Conservation (phyloP, 2,113 vertebrate genomes). For the Coracopsis vasa region DNA sequence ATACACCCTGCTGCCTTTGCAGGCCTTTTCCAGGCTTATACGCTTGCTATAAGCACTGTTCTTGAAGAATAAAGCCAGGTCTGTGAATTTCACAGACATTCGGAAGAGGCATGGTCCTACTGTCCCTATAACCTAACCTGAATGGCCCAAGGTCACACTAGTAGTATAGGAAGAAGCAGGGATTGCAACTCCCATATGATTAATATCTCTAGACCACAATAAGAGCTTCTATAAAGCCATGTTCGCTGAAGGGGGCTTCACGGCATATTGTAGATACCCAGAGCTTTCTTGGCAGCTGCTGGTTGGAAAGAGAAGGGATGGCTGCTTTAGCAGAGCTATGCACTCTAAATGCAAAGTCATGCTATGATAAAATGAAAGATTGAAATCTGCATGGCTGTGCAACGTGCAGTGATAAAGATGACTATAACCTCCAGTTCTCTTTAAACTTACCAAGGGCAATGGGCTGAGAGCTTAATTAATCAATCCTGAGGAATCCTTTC, state of each 20-base stretch:
- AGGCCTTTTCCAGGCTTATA: background rate
- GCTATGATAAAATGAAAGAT: conserved; percentile 20
- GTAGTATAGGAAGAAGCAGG: fast-evolving
- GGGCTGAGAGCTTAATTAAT: conserved; percentile 24
- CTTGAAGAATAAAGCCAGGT: background rate
- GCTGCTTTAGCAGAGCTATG: background rate
- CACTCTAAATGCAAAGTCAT: background rate
- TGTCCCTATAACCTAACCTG: background rate
- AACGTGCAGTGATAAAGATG: background rate
- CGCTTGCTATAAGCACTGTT: fast-evolving
- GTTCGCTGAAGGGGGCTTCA: background rate
- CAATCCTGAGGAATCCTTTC: conserved; percentile 24
- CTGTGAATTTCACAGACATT: background rate
- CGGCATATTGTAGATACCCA: background rate
- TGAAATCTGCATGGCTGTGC: background rate
- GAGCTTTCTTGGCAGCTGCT: background rate
- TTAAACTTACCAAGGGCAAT: conserved; percentile 19
- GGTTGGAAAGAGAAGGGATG: background rate
- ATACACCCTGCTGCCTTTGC: background rate
- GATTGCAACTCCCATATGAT: background rate
- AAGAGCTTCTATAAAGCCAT: background rate
- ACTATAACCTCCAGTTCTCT: conserved; percentile 25
- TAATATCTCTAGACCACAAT: background rate
- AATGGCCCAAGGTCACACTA: fast-evolving
- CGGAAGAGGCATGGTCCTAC: background rate